Base-by-base conservation (phyloP, 1,140 invertebrate genomes). In the Cydia pomonella region DNA sequence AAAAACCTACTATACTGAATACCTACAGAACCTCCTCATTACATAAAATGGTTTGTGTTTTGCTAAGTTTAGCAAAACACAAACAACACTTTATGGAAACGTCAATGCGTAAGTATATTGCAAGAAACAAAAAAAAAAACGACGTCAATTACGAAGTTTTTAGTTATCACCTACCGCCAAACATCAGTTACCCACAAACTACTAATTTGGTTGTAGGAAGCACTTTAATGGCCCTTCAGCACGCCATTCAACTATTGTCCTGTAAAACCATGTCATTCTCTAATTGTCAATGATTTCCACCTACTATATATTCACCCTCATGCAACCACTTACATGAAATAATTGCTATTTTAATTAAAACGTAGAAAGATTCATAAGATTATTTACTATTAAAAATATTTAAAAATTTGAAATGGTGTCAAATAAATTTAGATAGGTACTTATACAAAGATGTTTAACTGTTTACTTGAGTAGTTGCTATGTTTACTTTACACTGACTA, bases 241-340 rank as follows among this genome's bases (percentile, higher is more conserved):
- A 69, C 64, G 64, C 64, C 27, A 69, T 69, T 69, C 64, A 10
- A 23, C 64, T 33, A 69, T 69, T 69, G 64, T 38, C 29, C 10
- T 33, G 64, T 69, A 38, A 33, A 69, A 69, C 64, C 64, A 62
- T 33, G 47, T 72, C 16, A 50, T 23, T 72, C 18, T 27, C 38
- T 72, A 69, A 69, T 69, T 69, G 64, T 38, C 64, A n/a, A 38
- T 18, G 16, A 62, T 29, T 59, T 38, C n/a, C 72, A 13, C n/a
- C 4, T 18, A 29, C 7, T 41, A 41, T 13, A 41, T 10, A 33
- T 18, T 33, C 64, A 69, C 64, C 64, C 27, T 38, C 29, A n/a
- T n/a, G n/a, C n/a, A 38, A 38, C 29, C 18, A 41, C 9, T 41
- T 41, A 38, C 64, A 69, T 0, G 25, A 16, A 21, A 27, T 33